Conservation (phyloP, 1,140 invertebrate species). For the Lanistes nyassanus region DNA sequence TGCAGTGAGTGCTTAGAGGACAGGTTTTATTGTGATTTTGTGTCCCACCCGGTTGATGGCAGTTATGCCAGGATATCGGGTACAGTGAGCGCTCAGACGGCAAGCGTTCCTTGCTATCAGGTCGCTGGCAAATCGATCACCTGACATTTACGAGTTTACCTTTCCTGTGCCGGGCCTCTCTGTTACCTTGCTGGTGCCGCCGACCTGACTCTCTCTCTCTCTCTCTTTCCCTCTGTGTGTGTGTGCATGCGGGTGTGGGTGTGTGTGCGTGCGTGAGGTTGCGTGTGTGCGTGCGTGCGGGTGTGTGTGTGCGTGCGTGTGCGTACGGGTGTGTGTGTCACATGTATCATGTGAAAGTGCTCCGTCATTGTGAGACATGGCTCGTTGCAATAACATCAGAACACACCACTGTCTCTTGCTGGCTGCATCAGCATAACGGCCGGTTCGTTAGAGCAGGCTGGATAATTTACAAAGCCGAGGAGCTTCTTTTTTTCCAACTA, state of each 20-base stretch:
- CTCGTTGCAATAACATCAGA: too few species aligned
- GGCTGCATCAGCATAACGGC: too few species aligned
- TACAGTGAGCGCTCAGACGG: too few species aligned
- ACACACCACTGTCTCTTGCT: too few species aligned
- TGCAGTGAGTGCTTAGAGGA: background rate
- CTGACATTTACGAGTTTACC: too few species aligned
- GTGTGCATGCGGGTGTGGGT: background rate
- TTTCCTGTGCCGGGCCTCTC: background rate
- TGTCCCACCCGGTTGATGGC: background rate
- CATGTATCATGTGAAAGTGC: background rate
- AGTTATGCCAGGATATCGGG: too few species aligned
- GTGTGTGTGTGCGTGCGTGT: conserved; percentile 7
- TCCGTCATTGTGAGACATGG: too few species aligned
- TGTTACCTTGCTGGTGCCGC: background rate
- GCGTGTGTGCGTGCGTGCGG: conserved; percentile 4
- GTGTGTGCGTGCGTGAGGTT: conserved; percentile 3
- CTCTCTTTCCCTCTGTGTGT: conserved; percentile 4
- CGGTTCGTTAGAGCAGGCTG: too few species aligned
- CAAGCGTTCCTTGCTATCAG: too few species aligned
- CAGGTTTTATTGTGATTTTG: background rate
- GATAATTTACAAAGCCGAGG: too few species aligned
- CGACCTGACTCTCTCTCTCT: background rate
- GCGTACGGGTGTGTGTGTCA: background rate
- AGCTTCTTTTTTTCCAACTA: too few species aligned
- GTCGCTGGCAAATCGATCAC: too few species aligned